phyloP scores from a whole-genome alignment of 2,797 vertebrate genomes.

The Coilia nasus region DNA sequence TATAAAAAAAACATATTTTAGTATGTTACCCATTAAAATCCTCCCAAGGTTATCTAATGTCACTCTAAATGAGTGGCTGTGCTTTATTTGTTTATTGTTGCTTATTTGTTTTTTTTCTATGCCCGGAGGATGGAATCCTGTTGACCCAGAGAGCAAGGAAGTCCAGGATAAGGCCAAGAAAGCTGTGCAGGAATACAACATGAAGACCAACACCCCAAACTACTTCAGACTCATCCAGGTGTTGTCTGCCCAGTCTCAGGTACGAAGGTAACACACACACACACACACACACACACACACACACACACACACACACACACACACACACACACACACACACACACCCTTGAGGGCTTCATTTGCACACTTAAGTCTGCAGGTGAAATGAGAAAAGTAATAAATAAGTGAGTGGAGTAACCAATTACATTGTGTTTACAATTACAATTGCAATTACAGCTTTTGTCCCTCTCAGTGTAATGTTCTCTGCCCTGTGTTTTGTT shows the following conservation, averaged over 20 bases:
- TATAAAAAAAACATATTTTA: too few relatives aligned
- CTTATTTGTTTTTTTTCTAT: slow-evolving; percentile 56
- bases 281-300: slow-evolving; percentile 34
- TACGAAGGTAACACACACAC: slow-evolving; percentile 26
- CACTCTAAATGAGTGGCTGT: too few relatives aligned
- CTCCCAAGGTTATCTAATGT: too few relatives aligned
- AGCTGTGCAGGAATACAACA: slow-evolving; percentile 54
- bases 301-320: slow-evolving; percentile 6
- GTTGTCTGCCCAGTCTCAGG: slow-evolving; percentile 54
- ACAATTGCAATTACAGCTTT: too few relatives aligned
- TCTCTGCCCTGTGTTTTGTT: not conserved
- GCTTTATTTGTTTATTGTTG: not conserved
- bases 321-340: slow-evolving; percentile 2
- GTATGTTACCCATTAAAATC: too few relatives aligned
- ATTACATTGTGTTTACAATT: too few relatives aligned
- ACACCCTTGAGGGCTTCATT: too few relatives aligned
- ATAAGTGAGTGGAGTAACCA: too few relatives aligned
- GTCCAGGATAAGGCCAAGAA: slow-evolving; percentile 45
- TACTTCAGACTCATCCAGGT: slow-evolving; percentile 56
- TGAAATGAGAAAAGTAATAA: too few relatives aligned
- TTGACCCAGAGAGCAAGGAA: slow-evolving; percentile 26
- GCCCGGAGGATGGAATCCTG: slow-evolving; percentile 41
- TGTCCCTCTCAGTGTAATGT: not conserved
- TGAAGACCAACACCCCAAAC: slow-evolving; percentile 47
- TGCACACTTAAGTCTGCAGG: too few relatives aligned